Evolutionary conservation across 2,888 invertebrate genomes (phyloP), one percentile per base, ranked within the genome.

Genomic region (Lycia hirtaria): DNA sequence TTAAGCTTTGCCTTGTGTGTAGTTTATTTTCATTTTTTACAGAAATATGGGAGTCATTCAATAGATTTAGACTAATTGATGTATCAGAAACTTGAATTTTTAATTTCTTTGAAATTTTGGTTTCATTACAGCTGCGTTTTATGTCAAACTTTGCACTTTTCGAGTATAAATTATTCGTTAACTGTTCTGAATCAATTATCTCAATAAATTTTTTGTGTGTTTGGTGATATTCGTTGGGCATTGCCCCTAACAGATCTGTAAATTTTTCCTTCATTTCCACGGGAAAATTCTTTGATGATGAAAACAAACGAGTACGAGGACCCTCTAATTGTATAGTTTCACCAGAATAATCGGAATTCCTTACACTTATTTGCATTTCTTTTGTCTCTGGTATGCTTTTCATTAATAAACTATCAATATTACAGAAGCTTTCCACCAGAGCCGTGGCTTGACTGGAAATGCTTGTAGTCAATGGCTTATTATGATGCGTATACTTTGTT

Each of bases 241-340:
- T 75, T 17, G 72, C 63, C 49, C 79, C 72, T 35, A 85, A 70
- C 17, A 73, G 19, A 19, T 72, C 63, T 17, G 78, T 59, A 4
- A 75, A 55, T n/a, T 73, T 64, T 62, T 81, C 70, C 60, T 83
- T 73, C 56, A 83, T 56, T 20, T 73, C 76, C 28, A 82, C 68
- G 3, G 66, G 63, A 15, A 81, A 62, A 26, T 67, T 64, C 12
- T 76, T 80, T 10, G 80, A 77, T 14, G 64, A 48, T 14, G 75
- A 75, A 58, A 67, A 65, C 10, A 81, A 45, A 57, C 73, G 62
- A 4, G 68, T 64, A 10, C 61, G 63, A 28, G 67, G 56, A 49
- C 55, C 30, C 43, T 49, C 53, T 26, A 53, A 12, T 10, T 64
- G 32, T 5, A 62, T 60, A 15, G 48, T 58, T 17, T 67, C 54